Evolutionary conservation across 2,888 invertebrate species (phyloP).

Genomic region (Anthophora plumipes): DNA sequence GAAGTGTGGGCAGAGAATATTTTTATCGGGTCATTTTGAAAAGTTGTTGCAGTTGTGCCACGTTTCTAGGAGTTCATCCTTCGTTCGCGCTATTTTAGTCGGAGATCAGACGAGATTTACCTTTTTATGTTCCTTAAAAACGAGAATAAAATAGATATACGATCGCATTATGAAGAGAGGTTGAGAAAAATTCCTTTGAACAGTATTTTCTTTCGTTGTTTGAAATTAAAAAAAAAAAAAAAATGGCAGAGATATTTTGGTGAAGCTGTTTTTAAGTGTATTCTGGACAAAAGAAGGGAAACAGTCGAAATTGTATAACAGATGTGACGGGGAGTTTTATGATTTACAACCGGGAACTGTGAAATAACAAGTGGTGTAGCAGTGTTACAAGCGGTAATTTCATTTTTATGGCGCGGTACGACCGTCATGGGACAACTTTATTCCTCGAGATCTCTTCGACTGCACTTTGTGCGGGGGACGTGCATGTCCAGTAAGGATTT

Average conservation of each 20-base stretch:
- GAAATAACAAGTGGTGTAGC: background rate
- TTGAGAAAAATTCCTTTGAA: background rate
- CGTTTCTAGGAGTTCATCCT: background rate
- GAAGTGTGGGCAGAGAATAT: background rate
- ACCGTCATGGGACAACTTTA: conserved; percentile 2
- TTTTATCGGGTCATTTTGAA: background rate
- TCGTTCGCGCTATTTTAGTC: background rate
- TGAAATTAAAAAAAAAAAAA: too few relatives aligned
- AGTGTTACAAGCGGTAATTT: conserved; percentile 10
- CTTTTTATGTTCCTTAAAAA: background rate
- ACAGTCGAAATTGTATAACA: background rate
- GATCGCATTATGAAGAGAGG: background rate
- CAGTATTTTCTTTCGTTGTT: background rate
- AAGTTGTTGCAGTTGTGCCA: too few relatives aligned
- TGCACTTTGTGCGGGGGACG: background rate
- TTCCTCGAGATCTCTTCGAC: background rate
- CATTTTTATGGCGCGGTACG: conserved; percentile 11
- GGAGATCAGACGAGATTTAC: background rate
- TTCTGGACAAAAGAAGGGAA: background rate
- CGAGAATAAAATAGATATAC: conserved; percentile 10
- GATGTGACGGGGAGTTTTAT: background rate
- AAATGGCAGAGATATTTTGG: background rate
- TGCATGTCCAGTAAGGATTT: conserved; percentile 1
- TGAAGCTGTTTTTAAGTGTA: background rate
- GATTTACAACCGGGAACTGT: conserved; percentile 11